A percentile compares a stretch with the other conserved stretches of the same genome.
phyloP scores from a whole-genome alignment of 2,888 invertebrate species.

The Drosophila macrothrix region DNA sequence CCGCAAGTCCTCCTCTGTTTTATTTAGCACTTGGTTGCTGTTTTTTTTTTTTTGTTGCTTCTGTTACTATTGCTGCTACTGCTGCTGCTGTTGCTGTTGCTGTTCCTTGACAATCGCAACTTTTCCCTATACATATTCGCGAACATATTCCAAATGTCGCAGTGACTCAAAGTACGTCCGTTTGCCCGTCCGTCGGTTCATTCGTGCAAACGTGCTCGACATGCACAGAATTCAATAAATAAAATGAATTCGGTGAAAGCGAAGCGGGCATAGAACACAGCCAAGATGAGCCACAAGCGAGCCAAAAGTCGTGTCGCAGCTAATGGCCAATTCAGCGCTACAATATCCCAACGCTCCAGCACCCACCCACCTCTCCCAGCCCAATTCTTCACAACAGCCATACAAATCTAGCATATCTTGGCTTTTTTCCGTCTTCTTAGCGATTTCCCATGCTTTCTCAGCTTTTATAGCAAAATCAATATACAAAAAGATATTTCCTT shows the following conservation, averaged over 20 bases:
- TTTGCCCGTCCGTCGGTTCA: conserved; percentile 14
- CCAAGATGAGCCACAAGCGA: conserved; percentile 21
- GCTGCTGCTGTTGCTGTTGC: conserved; percentile 17
- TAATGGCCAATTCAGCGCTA: conserved; percentile 57
- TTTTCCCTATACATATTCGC: conserved; percentile 57
- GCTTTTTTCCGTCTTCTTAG: conserved; percentile 1
- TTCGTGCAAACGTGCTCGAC: conserved; percentile 78
- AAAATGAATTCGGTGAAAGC: conserved; percentile 78
- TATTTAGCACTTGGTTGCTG: conserved; percentile 68
- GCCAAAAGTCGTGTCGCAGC: conserved; percentile 64
- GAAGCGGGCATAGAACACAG: conserved; percentile 57
- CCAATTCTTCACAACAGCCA: not conserved
- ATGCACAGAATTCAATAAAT: conserved; percentile 78
- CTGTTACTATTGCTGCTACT: not conserved
- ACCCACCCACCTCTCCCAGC: not conserved
- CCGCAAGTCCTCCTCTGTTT: conserved; percentile 25
- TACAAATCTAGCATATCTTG: conserved; percentile 40
- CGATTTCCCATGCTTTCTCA: conserved; percentile 44
- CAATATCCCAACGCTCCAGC: not conserved
- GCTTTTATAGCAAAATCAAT: conserved; percentile 26
- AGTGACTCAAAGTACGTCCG: conserved; percentile 38
- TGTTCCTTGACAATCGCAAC: conserved; percentile 50
- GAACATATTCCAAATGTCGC: conserved; percentile 64
- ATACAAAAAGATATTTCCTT: not conserved
- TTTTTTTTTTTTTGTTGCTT: conserved; percentile 18